Base-by-base conservation (phyloP, 2,797 vertebrate species). In the Myotis daubentonii region DNA sequence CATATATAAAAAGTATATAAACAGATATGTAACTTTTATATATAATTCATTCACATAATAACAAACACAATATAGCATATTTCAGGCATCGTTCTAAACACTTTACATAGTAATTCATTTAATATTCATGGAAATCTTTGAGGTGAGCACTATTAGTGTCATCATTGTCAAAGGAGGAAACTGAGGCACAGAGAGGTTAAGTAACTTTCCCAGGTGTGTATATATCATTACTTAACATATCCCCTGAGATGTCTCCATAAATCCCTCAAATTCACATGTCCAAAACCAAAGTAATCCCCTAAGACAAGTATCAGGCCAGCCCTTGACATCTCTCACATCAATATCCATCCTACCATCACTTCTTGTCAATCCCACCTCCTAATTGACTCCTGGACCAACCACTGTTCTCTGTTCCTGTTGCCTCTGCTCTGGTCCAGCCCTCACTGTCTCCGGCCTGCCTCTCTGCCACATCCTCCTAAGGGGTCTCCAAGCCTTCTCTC, bases 141-240 rank as follows among this genome's bases (percentile, higher is more conserved):
- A 68, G 75, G 33, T 78, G 20, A 28, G 47, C 19, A 30, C 53
- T 78, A 3, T 28, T 53, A 80, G 36, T 33, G 12, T 51, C 70
- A 55, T 13, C 38, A 47, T 47, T 80, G 68, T 62, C 83, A 86
- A 36, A 86, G 82, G 47, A 76, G 33, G 79, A 95, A 76, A 90
- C 23, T 12, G n/a, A 91, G 65, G 89, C 44, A n/a, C 44, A 92
- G 33, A 68, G 65, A 85, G 38, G n/a, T 89, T 57, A 83, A 57
- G 15, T 81, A 57, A 72, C 44, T 90, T 92, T 28, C 51, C 23
- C 57, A 36, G n/a, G 6, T 65, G 5, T 89, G 17, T 87, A 28
- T 70, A 8, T 47, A 12, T 55, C 20, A 41, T 49, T 95, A 11
- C 49, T 83, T 87, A 91, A 7, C 13, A 23, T 49, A 10, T 38